phyloP scores from a whole-genome alignment of 2,888 invertebrate genomes.

The Esperia sulphurella region DNA sequence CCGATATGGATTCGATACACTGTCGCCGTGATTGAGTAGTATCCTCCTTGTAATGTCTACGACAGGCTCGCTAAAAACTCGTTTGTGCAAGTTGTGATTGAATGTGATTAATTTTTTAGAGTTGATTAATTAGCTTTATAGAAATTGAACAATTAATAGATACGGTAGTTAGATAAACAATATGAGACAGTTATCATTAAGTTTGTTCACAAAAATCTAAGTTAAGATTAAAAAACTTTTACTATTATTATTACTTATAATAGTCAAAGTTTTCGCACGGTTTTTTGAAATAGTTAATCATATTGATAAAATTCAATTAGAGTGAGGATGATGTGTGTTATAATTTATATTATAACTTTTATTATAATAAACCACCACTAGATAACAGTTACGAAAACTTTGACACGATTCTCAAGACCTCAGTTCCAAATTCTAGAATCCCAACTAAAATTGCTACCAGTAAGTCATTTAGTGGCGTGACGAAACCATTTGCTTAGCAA shows the following conservation, averaged over 20 bases:
- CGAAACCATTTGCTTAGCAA: conserved; percentile 72
- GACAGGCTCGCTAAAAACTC: conserved; percentile 38
- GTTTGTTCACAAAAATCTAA: too few species aligned
- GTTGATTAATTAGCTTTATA: background rate
- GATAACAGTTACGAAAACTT: conserved; percentile 29
- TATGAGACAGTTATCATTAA: too few species aligned
- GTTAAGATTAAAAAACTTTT: too few species aligned
- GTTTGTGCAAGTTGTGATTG: conserved; percentile 20
- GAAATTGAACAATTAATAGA: background rate
- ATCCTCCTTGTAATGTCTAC: conserved; percentile 20
- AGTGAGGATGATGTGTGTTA: too few species aligned
- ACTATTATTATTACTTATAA: too few species aligned
- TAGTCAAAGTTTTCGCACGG: too few species aligned
- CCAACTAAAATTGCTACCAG: conserved; percentile 57
- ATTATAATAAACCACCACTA: conserved; percentile 5
- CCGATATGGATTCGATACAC: conserved; percentile 50
- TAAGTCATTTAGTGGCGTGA: conserved; percentile 61
- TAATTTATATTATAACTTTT: too few species aligned
- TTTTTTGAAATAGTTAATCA: too few species aligned
- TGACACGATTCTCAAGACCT: conserved; percentile 66
- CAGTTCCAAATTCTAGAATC: conserved; percentile 35
- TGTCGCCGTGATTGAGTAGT: conserved; percentile 40
- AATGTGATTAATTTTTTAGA: conserved; percentile 17
- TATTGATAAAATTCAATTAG: too few species aligned
- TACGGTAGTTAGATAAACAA: too few species aligned